phyloP scores from a whole-genome alignment of 2,797 vertebrate genomes.

The Notolabrus celidotus region DNA sequence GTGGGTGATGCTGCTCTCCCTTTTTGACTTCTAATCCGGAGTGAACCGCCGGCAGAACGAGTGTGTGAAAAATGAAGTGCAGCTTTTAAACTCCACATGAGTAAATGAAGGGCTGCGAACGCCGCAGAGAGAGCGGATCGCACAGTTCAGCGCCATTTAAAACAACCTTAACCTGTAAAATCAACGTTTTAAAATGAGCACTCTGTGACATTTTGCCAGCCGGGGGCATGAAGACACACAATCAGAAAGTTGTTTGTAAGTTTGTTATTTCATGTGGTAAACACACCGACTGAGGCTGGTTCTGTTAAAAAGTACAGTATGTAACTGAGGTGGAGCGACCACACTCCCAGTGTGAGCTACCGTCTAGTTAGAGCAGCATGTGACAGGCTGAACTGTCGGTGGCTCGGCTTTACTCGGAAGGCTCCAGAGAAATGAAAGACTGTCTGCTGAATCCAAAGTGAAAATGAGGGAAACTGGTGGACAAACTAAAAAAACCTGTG shows the following conservation, averaged over 20 bases:
- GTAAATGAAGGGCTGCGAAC: slow-evolving; percentile 49
- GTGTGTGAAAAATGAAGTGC: slow-evolving; percentile 67
- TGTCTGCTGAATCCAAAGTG: slow-evolving; percentile 17
- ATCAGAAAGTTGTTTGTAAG: slow-evolving; percentile 16
- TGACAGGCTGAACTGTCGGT: slow-evolving; percentile 46
- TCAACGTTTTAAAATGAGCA: slow-evolving; percentile 36
- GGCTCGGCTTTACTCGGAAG: slow-evolving; percentile 36
- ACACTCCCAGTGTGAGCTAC: slow-evolving; percentile 38
- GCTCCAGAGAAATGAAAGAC: slow-evolving; percentile 29
- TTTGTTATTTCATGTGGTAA: slow-evolving; percentile 20
- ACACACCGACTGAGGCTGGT: slow-evolving; percentile 16
- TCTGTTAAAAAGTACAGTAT: slow-evolving; percentile 45
- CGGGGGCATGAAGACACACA: not conserved
- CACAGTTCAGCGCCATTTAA: slow-evolving; percentile 54
- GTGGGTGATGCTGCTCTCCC: slow-evolving; percentile 77
- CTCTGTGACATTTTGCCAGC: slow-evolving; percentile 8
- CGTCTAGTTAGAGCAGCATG: slow-evolving; percentile 46
- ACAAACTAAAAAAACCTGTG: slow-evolving; percentile 54
- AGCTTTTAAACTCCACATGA: slow-evolving; percentile 66
- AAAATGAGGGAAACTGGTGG: slow-evolving; percentile 44
- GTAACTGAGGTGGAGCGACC: slow-evolving; percentile 59
- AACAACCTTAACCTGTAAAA: slow-evolving; percentile 47
- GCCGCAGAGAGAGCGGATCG: slow-evolving; percentile 17
- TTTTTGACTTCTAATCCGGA: slow-evolving; percentile 75
- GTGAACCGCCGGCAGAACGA: slow-evolving; percentile 58